A percentile compares a stretch with the other conserved stretches of the same genome.
Evolutionary conservation across 2,113 vertebrate genomes (phyloP).

Genomic region (Tricholaema leucomelas): DNA sequence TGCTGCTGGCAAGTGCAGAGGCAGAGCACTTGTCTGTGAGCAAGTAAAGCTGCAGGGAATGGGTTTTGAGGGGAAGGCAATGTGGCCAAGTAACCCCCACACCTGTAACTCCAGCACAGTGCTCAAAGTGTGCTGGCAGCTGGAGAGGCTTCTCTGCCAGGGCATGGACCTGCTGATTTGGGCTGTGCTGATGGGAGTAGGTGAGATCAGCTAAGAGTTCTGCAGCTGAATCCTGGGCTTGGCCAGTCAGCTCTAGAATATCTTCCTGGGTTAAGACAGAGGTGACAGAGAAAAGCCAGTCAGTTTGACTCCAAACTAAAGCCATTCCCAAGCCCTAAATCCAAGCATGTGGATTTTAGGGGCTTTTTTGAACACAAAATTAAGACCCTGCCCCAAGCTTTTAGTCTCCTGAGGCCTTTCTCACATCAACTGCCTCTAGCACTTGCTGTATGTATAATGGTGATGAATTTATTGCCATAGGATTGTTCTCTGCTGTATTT

Average conservation of each 20-base stretch:
- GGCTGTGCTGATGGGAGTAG: background rate
- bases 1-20: background rate
- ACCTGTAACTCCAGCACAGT: background rate
- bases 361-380: too few relatives aligned
- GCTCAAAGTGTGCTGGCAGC: background rate
- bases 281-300: background rate
- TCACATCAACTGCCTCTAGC: background rate
- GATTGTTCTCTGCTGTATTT: background rate
- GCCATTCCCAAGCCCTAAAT: background rate
- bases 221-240: background rate
- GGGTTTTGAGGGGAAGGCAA: background rate
- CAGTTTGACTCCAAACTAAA: background rate
- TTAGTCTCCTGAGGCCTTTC: background rate
- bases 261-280: background rate
- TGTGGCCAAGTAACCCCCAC: rapidly evolving
- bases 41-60: background rate
- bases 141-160: background rate
- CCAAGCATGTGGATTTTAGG: background rate
- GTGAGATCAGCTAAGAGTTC: background rate
- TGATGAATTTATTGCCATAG: background rate
- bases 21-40: background rate
- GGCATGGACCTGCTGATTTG: rapidly evolving
- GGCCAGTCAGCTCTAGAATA: background rate
- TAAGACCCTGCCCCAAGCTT: background rate
- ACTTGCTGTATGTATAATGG: background rate